Evolutionary conservation across 2,797 vertebrate genomes (phyloP).

Genomic region (Antrozous pallidus): DNA sequence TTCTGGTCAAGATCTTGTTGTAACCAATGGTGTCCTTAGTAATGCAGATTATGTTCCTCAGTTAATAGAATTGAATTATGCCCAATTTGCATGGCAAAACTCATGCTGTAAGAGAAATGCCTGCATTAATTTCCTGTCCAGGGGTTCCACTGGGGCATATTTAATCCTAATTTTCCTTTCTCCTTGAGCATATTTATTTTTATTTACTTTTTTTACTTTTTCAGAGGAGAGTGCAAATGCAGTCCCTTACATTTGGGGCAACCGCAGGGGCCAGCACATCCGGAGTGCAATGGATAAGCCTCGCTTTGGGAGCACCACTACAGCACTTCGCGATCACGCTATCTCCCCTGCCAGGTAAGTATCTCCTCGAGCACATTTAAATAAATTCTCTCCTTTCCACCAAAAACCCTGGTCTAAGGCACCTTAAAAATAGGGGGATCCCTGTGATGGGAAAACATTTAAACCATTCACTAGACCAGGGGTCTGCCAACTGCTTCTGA

Average conservation of each 20-base stretch:
- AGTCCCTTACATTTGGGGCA: too few relatives aligned
- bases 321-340: too few relatives aligned
- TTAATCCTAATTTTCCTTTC: background rate
- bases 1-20: background rate
- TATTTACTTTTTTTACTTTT: background rate
- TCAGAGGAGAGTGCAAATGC: too few relatives aligned
- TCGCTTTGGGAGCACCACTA: too few relatives aligned
- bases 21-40: background rate
- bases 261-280: too few relatives aligned
- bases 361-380: background rate
- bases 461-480: background rate
- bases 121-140: slow-evolving; percentile 1
- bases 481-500: too few relatives aligned
- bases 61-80: slow-evolving; percentile 7
- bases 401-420: background rate
- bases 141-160: background rate
- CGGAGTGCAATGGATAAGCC: too few relatives aligned
- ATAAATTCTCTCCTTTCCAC: background rate
- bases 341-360: too few relatives aligned
- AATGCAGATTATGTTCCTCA: background rate
- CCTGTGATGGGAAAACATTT: background rate
- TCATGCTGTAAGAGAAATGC: background rate
- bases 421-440: background rate
- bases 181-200: background rate
- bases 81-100: background rate